A percentile compares a stretch with the other conserved stretches of the same genome.
These are phyloP conservation scores for Lepus townsendii DNA, from an alignment of 2,797 vertebrate genomes.

Conservation along the genomic window DNA sequence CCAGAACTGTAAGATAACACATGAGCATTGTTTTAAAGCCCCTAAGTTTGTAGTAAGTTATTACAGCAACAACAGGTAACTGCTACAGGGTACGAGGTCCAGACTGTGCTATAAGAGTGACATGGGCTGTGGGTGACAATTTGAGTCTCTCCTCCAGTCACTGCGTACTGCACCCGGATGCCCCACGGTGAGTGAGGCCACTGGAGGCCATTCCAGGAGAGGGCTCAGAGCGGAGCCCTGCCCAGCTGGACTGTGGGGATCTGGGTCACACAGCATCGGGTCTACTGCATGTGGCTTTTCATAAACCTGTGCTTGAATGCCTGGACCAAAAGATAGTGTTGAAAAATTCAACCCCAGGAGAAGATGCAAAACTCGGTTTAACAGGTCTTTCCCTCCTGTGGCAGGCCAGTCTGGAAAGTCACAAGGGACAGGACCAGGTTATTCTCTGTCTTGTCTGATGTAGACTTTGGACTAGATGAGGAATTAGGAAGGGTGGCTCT, in stretches of 20 bases:
- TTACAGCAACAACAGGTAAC: not conserved
- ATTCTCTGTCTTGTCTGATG: not conserved
- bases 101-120: not conserved
- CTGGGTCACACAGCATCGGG: not conserved
- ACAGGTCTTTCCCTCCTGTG: not conserved
- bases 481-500: not conserved
- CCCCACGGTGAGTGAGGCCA: not conserved
- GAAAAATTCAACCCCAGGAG: slow-evolving; percentile 16
- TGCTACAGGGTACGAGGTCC: not conserved
- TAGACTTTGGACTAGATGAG: not conserved
- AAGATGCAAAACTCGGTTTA: not conserved
- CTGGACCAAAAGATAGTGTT: not conserved
- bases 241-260: not conserved
- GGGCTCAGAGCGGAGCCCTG: not conserved
- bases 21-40: not conserved
- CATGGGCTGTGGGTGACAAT: not conserved
- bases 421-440: not conserved
- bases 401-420: not conserved
- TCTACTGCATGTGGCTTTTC: not conserved
- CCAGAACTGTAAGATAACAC: not conserved
- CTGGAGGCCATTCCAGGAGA: not conserved
- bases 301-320: not conserved
- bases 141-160: not conserved
- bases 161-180: not conserved
- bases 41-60: not conserved